phyloP scores from a whole-genome alignment of 1,140 invertebrate genomes.

The Lysiphlebus fabarum region DNA sequence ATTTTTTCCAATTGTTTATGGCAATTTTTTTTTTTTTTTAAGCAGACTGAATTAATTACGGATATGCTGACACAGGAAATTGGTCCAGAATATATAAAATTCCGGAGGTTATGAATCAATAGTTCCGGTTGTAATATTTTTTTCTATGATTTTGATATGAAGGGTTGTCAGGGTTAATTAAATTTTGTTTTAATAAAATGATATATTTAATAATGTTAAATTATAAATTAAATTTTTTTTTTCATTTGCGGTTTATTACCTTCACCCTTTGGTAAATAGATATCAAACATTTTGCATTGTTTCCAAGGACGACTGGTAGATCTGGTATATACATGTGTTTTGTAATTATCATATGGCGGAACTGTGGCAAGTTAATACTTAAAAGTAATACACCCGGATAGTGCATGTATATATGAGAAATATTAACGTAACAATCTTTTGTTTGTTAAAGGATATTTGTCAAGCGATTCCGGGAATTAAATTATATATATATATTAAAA shows the following conservation, averaged over 20 bases:
- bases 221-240: no score
- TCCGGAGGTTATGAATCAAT: constrained; percentile 11
- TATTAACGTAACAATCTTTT: constrained; percentile 19
- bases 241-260: no score
- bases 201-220: no score
- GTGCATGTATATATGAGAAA: constrained; percentile 18
- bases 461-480: constrained; percentile 16
- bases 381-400: constrained; percentile 16
- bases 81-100: no score
- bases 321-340: constrained; percentile 2
- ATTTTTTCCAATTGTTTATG: no score
- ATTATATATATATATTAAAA: background rate
- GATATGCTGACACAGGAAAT: no score
- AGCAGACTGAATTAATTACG: no score
- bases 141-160: no score
- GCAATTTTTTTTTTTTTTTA: no score
- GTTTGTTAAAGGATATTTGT: constrained; percentile 15
- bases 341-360: constrained; percentile 1
- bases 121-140: constrained; percentile 1
- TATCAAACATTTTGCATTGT: constrained; percentile 13
- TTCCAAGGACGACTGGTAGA: constrained; percentile 14
- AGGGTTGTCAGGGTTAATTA: no score
- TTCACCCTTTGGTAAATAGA: no score
- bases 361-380: constrained; percentile 18
- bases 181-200: no score